phyloP scores from a whole-genome alignment of 1,140 invertebrate species.

The Archivesica marissinica region DNA sequence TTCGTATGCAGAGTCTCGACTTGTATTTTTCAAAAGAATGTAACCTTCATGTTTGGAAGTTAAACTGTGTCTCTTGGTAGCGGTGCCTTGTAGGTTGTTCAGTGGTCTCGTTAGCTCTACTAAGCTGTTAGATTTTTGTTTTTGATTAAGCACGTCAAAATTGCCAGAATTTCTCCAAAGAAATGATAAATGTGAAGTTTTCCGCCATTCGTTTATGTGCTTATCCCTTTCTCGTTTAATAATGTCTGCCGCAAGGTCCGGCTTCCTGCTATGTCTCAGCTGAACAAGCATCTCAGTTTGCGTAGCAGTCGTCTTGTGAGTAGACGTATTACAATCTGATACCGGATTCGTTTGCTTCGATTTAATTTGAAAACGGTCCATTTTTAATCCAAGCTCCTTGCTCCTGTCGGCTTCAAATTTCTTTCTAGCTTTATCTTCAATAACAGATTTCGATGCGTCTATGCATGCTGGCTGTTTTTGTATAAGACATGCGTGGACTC shows the following conservation, averaged over 20 bases:
- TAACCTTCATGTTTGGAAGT: conserved; percentile 76
- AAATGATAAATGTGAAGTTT: conserved; percentile 71
- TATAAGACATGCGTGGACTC: not conserved
- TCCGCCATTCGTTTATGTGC: conserved; percentile 73
- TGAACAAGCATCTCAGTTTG: conserved; percentile 44
- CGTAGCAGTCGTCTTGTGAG: not conserved
- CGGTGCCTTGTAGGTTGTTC: conserved; percentile 56
- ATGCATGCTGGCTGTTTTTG: no score
- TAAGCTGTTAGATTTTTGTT: conserved; percentile 74
- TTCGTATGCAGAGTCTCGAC: conserved; percentile 69
- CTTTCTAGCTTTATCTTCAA: conserved; percentile 15
- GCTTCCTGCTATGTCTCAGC: not conserved
- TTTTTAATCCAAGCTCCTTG: conserved; percentile 44
- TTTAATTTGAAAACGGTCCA: conserved; percentile 29
- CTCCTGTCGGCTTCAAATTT: conserved; percentile 55
- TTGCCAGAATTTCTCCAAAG: conserved; percentile 69
- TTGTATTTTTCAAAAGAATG: conserved; percentile 67
- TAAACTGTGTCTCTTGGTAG: conserved; percentile 71
- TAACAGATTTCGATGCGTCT: not conserved
- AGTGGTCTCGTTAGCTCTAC: conserved; percentile 69
- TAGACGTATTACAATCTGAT: not conserved
- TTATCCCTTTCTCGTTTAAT: conserved; percentile 61
- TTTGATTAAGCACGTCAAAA: conserved; percentile 61
- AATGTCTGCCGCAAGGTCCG: conserved; percentile 1
- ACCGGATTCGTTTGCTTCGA: conserved; percentile 19